Conservation (phyloP, 2,888 invertebrate genomes). For the Cylindroiulus punctatus region DNA sequence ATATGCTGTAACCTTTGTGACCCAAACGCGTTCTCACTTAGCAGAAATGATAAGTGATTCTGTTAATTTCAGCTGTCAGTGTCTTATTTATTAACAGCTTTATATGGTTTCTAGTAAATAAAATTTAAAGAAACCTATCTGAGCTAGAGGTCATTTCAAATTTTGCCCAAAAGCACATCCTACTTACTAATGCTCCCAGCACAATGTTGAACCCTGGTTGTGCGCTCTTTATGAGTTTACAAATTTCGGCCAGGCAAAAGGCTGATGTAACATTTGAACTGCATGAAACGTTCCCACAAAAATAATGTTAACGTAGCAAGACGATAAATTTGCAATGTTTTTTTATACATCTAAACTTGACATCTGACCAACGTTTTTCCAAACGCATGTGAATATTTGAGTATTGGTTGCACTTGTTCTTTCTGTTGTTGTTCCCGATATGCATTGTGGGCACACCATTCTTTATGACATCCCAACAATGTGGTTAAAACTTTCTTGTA, state of each 20-base stretch:
- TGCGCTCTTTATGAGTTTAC: not conserved
- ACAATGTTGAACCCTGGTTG: not conserved
- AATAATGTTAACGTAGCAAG: not conserved
- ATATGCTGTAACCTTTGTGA: not conserved
- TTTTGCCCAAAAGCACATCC: too few species aligned
- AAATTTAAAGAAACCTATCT: conserved; percentile 24
- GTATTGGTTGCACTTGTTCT: not conserved
- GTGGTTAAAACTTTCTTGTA: not conserved
- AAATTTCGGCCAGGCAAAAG: not conserved
- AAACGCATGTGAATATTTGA: not conserved
- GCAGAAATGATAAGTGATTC: conserved; percentile 3
- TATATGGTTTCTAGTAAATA: conserved; percentile 46
- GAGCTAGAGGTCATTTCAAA: not conserved
- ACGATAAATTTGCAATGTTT: not conserved
- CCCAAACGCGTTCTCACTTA: not conserved
- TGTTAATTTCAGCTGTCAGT: conserved; percentile 35
- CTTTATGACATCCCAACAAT: not conserved
- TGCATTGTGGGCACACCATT: not conserved
- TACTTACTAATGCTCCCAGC: too few species aligned
- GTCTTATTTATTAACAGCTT: conserved; percentile 43
- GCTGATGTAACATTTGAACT: too few species aligned
- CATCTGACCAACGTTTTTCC: not conserved
- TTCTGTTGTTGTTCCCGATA: not conserved
- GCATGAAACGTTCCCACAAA: too few species aligned
- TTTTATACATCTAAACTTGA: not conserved